Conservation (phyloP, 2,797 vertebrate species). For the Bufotes viridis region DNA sequence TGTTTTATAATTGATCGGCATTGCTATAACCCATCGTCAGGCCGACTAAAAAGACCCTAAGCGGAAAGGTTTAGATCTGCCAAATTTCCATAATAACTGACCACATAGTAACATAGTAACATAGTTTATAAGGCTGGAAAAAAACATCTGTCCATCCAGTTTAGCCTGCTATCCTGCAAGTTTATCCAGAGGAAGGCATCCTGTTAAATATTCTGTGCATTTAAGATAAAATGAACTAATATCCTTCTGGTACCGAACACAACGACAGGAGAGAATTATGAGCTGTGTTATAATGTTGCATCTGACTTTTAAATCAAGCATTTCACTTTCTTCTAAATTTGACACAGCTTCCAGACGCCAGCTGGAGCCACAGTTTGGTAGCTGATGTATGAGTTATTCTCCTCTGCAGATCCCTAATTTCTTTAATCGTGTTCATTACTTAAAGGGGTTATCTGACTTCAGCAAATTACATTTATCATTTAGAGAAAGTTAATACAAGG, state of each 20-base stretch:
- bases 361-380: conserved; percentile 14
- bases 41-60: too few relatives aligned
- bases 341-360: conserved; percentile 23
- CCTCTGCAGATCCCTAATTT: background rate
- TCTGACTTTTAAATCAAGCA: conserved; percentile 40
- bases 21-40: too few relatives aligned
- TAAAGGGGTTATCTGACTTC: background rate
- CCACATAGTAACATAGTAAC: too few relatives aligned
- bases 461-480: too few relatives aligned
- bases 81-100: background rate
- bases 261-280: conserved; percentile 28
- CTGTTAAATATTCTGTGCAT: background rate
- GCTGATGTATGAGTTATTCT: conserved; percentile 24
- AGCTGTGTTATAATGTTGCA: conserved; percentile 21
- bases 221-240: background rate
- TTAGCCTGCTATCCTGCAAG: too few relatives aligned
- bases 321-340: conserved; percentile 32
- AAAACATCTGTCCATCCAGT: too few relatives aligned
- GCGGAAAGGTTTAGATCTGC: background rate
- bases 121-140: too few relatives aligned
- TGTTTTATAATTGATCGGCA: too few relatives aligned
- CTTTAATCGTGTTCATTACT: background rate
- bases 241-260: conserved; percentile 15
- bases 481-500: too few relatives aligned
- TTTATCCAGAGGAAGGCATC: background rate